Evolutionary conservation across 1,140 invertebrate genomes (phyloP).

Genomic region (Chelonus insularis): DNA sequence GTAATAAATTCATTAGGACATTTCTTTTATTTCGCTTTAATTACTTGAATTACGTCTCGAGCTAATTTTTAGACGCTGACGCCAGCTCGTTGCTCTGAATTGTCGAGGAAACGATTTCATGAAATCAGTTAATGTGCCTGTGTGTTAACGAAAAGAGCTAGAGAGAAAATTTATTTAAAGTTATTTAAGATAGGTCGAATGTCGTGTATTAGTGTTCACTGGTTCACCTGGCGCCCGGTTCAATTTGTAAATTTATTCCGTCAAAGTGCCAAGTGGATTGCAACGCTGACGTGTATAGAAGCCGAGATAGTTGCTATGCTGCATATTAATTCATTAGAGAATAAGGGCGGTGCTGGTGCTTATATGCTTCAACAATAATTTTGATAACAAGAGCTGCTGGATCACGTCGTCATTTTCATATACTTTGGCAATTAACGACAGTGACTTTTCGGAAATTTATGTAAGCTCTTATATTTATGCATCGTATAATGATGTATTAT

Average conservation of each 20-base stretch:
- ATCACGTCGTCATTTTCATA: constrained; percentile 26
- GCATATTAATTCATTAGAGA: constrained; percentile 30
- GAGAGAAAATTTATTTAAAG: constrained; percentile 1
- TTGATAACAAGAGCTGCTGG: constrained; percentile 11
- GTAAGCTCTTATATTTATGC: background rate
- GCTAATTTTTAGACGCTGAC: no score
- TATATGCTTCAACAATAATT: constrained; percentile 21
- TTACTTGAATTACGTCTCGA: no score
- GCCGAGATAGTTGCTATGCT: background rate
- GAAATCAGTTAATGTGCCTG: background rate
- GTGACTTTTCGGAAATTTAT: constrained; percentile 5
- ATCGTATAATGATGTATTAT: no score
- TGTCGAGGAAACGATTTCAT: background rate
- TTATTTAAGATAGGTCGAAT: constrained; percentile 10
- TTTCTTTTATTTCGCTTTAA: no score
- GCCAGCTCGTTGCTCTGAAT: no score
- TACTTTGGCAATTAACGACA: constrained; percentile 25
- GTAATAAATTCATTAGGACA: no score
- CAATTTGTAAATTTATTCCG: constrained; percentile 28
- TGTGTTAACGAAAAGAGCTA: background rate
- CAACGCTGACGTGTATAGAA: constrained; percentile 7
- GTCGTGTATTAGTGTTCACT: background rate
- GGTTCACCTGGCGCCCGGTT: background rate
- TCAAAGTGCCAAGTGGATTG: constrained; percentile 32
- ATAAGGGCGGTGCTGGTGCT: background rate